Base-by-base conservation (phyloP, 2,888 invertebrate genomes). In the Aspidiotus destructor region DNA sequence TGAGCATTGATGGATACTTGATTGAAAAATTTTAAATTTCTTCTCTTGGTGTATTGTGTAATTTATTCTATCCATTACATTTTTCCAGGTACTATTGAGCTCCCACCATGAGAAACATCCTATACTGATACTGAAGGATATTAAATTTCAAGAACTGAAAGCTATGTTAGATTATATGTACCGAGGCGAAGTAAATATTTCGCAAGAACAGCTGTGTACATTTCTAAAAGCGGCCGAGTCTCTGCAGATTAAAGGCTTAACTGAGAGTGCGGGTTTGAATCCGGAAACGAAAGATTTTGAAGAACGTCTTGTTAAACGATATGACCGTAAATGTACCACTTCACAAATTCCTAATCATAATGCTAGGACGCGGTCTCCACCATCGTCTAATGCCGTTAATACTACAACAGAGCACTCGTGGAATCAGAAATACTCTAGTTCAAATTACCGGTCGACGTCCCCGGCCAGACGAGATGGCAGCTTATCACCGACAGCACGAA, bases 151-250 rank as follows among this genome's bases (percentile, higher is more conserved):
- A 77, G 92, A 92, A 80, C 80, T 93, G 74, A 86, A 90, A 80
- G 90, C 91, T 72, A 89, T 93, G 87, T 88, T 92, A 86, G 91
- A 92, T 79, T 93, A 92, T 76, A 92, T 93, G 92, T 93, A 93
- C 79, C 84, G 89, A 74, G 93, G 93, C 72, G 92, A 92, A 82
- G 92, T 92, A 65, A 92, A 92, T 80, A 91, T 93, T 79, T 89
- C 90, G 74, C 92, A 93, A 80, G 92, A 92, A 80, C 92, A 93
- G 80, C 80, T 94, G 76, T 88, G 89, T 61, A 89, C 91, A 16
- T 80, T 94, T 75, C 79, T 94, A 68, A 92, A 91, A 78, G 91
- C 93, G 58, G 93, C 93, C 1, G 92, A 92, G 80, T 89, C 91
- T 69, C 81, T 93, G 76, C 91, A 92, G 82, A 92, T 94, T 72